A percentile compares a stretch with the other conserved stretches of the same genome.
These are phyloP conservation scores for Phasianus colchicus DNA, from an alignment of 2,113 vertebrate genomes.

Conservation along the genomic window DNA sequence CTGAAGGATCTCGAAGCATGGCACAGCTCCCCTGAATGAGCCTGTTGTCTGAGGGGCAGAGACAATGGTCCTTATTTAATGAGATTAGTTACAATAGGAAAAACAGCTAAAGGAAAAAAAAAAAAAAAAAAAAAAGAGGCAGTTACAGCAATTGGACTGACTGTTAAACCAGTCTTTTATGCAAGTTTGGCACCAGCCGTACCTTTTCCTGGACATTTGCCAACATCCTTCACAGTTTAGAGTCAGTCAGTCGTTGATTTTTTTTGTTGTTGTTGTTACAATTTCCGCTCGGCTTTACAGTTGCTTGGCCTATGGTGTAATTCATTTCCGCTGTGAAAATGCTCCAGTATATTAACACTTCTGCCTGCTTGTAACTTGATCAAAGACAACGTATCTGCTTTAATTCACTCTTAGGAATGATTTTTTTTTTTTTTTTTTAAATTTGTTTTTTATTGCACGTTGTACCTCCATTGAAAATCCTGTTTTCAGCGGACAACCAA, in stretches of 20 bases:
- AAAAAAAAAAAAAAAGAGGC: slow-evolving; percentile 15
- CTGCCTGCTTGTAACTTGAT: slow-evolving; percentile 61
- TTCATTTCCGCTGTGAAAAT: slow-evolving; percentile 74
- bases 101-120: slow-evolving; percentile 61
- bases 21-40: slow-evolving; percentile 69
- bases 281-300: slow-evolving; percentile 61
- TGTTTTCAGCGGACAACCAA: background rate
- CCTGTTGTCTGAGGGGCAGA: slow-evolving; percentile 68
- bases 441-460: background rate
- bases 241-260: slow-evolving; percentile 44
- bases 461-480: background rate
- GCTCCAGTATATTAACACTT: slow-evolving; percentile 65
- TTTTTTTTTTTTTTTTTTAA: background rate
- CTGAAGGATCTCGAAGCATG: slow-evolving; percentile 27
- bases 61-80: slow-evolving; percentile 78
- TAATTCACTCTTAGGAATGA: slow-evolving; percentile 51
- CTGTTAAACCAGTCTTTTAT: slow-evolving; percentile 74
- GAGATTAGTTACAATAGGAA: slow-evolving; percentile 78
- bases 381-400: slow-evolving; percentile 51
- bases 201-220: slow-evolving; percentile 78
- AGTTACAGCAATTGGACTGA: slow-evolving; percentile 66
- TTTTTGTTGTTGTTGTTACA: slow-evolving; percentile 13
- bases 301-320: slow-evolving; percentile 61
- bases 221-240: slow-evolving; percentile 63
- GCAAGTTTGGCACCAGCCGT: slow-evolving; percentile 70